phyloP scores from a whole-genome alignment of 2,888 invertebrate species.

The Cremastobaeus sp. region DNA sequence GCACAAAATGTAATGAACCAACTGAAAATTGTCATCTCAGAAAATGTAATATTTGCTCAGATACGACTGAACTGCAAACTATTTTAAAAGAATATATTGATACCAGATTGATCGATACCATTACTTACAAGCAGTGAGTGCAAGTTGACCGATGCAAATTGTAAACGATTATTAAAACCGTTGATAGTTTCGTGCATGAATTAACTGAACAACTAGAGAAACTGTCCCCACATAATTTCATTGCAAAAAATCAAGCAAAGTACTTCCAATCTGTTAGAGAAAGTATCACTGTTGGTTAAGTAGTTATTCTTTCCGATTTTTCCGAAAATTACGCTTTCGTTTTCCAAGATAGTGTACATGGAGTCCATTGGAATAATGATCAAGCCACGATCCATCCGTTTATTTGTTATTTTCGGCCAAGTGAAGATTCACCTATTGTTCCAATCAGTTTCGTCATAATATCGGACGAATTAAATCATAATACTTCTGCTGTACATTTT shows the following conservation, averaged over 20 bases:
- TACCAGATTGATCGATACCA: neutral
- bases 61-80: slow-evolving; percentile 3
- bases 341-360: slow-evolving; percentile 13
- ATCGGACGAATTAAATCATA: slow-evolving; percentile 18
- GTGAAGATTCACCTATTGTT: neutral
- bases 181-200: slow-evolving; percentile 5
- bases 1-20: slow-evolving; percentile 4
- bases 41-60: slow-evolving; percentile 5
- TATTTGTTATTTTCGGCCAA: neutral
- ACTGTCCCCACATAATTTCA: slow-evolving; percentile 14
- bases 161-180: neutral
- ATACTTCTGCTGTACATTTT: slow-evolving; percentile 23
- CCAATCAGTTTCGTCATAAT: slow-evolving; percentile 9
- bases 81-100: slow-evolving; percentile 3
- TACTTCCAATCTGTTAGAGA: neutral
- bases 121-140: slow-evolving; percentile 24
- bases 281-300: neutral
- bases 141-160: slow-evolving; percentile 5
- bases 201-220: slow-evolving; percentile 9
- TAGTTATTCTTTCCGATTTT: slow-evolving; percentile 11
- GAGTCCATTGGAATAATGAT: slow-evolving; percentile 11
- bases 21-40: slow-evolving; percentile 22
- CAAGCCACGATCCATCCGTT: slow-evolving; percentile 19
- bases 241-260: slow-evolving; percentile 9
- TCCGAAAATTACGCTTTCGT: slow-evolving; percentile 24